Conservation (phyloP, 1,140 invertebrate species). For the Drosophila micromelanica region DNA sequence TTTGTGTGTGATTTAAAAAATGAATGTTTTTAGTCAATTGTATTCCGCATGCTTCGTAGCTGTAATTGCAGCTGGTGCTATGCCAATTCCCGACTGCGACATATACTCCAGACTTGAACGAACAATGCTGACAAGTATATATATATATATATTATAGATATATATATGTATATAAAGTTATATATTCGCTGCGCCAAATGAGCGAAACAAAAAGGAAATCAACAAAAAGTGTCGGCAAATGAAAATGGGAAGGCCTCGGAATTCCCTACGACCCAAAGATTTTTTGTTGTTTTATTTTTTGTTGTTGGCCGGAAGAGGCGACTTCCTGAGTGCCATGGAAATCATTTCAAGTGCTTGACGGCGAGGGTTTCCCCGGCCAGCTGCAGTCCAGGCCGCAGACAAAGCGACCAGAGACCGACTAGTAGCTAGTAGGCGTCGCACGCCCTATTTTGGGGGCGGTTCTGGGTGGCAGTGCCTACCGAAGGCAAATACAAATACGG, state of each 20-base stretch:
- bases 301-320: constrained; percentile 48
- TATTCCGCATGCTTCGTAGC: constrained; percentile 23
- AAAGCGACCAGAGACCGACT: constrained; percentile 21
- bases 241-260: constrained; percentile 27
- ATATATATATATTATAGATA: constrained; percentile 1
- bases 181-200: constrained; percentile 41
- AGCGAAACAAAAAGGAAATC: constrained; percentile 43
- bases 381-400: constrained; percentile 26
- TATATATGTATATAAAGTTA: constrained; percentile 7
- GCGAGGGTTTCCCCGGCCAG: constrained; percentile 17
- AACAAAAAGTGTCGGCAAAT: constrained; percentile 54
- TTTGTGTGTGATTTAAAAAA: constrained; percentile 53
- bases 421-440: constrained; percentile 16
- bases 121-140: constrained; percentile 39
- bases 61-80: constrained; percentile 37
- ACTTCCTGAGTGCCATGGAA: constrained; percentile 65
- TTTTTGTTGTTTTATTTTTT: constrained; percentile 22
- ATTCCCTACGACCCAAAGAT: constrained; percentile 12
- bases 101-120: constrained; percentile 40
- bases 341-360: constrained; percentile 47
- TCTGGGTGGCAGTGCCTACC: constrained; percentile 30
- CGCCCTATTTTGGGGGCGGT: constrained; percentile 39
- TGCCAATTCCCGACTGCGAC: constrained; percentile 54
- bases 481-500: constrained; percentile 58
- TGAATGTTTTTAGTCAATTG: constrained; percentile 44